Base-by-base conservation (phyloP, 2,888 invertebrate species). In the Cataglyphis albicans region DNA sequence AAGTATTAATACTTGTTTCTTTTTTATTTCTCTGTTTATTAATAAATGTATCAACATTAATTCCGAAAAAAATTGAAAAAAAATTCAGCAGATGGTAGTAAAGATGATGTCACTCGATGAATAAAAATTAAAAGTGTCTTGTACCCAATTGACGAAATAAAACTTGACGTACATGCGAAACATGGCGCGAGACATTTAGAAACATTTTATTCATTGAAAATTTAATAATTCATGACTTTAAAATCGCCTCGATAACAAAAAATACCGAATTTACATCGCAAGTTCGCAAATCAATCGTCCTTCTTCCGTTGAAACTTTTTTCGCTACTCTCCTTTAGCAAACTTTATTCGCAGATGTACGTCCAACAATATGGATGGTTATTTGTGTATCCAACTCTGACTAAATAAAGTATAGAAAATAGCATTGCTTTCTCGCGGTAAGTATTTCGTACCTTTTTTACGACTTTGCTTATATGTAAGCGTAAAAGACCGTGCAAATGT, bases 341-440 rank as follows among this genome's bases (percentile, higher is more conserved):
- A 75, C 75, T 75, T 75, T 75, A 75, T 67, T 75, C 68, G 67
- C 48, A 18, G 75, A 65, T 67, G 67, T 75, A 67, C 68, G 75
- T 18, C 68, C 68, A 52, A 67, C 75, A 75, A 75, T 75, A 75
- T 68, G 75, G 68, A 65, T 10, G 75, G 25, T 75, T 75, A 75
- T 75, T 67, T 75, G 68, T 75, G 67, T 52, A 67, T 75, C 65
- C 65, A 75, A 65, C 68, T 75, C 68, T 21, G 32, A 15, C 48
- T 65, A 6, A 21, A 67, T 67, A 75, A 52, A 75, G 67, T 75
- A 67, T 35, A n/a, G 75, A 75, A 75, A 67, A 75, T 75, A 35
- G 75, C 48, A 12, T 65, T 65, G 35, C 67, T 67, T 75, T 52
- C 35, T 25, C 48, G 7, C 52, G 25, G 52, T 67, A 67, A 65